phyloP scores from a whole-genome alignment of 2,113 vertebrate species.

The Mugil cephalus region DNA sequence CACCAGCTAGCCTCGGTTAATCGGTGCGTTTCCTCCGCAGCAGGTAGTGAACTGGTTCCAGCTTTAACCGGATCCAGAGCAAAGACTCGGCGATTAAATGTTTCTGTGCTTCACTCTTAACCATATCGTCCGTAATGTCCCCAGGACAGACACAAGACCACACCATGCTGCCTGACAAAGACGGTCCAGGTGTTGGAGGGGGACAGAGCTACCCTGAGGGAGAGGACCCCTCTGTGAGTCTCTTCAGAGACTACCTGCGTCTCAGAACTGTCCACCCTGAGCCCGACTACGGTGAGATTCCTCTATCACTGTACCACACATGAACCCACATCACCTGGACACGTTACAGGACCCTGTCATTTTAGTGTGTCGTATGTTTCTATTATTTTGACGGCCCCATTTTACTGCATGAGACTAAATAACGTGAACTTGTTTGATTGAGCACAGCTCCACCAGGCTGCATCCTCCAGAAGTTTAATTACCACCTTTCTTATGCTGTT shows the following conservation, averaged over 20 bases:
- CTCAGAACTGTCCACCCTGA: slow-evolving; percentile 92
- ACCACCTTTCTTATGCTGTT: no score
- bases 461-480: no score
- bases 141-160: slow-evolving; percentile 9
- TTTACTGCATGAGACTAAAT: no score
- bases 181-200: slow-evolving; percentile 67
- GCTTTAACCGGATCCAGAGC: neutral
- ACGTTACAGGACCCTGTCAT: neutral
- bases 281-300: slow-evolving; percentile 91
- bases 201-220: slow-evolving; percentile 40
- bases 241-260: slow-evolving; percentile 93
- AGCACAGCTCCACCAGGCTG: no score
- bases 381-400: no score
- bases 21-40: neutral
- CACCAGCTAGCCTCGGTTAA: slow-evolving; percentile 17
- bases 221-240: slow-evolving; percentile 89
- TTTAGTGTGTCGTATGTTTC: no score
- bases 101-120: neutral
- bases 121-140: neutral
- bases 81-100: neutral
- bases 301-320: neutral
- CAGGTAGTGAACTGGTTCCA: neutral
- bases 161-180: slow-evolving; percentile 85
- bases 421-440: no score
- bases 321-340: neutral